Evolutionary conservation across 37 sponge, comb jelly and placozoan species (phyloP), one percentile per base, ranked within the genome.

Genomic region (Haliclona indistincta): DNA sequence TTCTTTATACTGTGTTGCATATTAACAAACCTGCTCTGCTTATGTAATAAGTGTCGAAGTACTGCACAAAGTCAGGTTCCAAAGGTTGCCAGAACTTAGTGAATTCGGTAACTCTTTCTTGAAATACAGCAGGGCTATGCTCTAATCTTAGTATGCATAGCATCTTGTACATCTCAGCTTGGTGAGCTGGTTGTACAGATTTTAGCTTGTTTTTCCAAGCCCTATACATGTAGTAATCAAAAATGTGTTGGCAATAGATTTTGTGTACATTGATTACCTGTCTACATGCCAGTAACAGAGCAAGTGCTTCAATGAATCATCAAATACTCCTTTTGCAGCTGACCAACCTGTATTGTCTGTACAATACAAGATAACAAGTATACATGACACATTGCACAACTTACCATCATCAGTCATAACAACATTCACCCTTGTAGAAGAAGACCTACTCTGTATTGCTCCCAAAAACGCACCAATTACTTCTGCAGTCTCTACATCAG

Each of bases 391-490:
- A 53, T 29, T 55, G 54, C 28, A 32, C 30, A 54, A 20, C 45
- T 38, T 72, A 72, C 73, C 73, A 54, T 72, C 73, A 72, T 72
- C 73, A 7, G 73, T 72, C 73, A 72, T 72, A 28, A 72, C 20
- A 4, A 72, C 73, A 22, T 52, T 72, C 4, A 72, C 73, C 26
- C 5, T 53, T 26, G 73, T 54, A 6, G 33, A 3, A 36, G 73
- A 58, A 30, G 56, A 54, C 35, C 56, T 72, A 15, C 38, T 38
- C 54, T 72, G 52, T 33, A 72, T 23, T 19, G 56, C 54, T 2
- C 20, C 35, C 4, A 72, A 38, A 33, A 52, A 72, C 34, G 39
- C 35, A 13, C 35, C 15, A 29, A 72, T 72, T 30, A 69, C 49
- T 10, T 69, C 73, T 37, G 38, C 54, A 30, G 73, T 20, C 54